These are phyloP conservation scores for Ennomos erosarius DNA, from an alignment of 2,888 invertebrate species.

Conservation along the genomic window DNA sequence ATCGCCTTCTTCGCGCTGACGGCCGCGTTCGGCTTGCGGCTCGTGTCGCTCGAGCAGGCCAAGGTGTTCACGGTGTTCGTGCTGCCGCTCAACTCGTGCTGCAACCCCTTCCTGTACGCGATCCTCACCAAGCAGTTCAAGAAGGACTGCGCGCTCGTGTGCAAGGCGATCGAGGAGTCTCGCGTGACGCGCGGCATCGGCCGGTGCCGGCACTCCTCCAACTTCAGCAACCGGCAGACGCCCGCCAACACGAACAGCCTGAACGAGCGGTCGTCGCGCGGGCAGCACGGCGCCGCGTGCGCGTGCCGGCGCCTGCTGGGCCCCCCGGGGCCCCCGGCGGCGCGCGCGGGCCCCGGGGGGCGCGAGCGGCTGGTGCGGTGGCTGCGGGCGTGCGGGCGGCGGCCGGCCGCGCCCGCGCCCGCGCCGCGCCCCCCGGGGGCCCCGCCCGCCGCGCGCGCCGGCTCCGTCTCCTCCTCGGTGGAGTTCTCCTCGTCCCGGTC, in stretches of 20 bases:
- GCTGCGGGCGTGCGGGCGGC: conserved; percentile 69
- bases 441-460: conserved; percentile 85
- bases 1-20: conserved; percentile 98
- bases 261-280: conserved; percentile 87
- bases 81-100: conserved; percentile 97
- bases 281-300: conserved; percentile 89
- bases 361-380: conserved; percentile 69
- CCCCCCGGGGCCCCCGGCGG: conserved; percentile 87
- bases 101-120: conserved; percentile 99
- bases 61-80: conserved; percentile 98
- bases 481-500: conserved; percentile 95
- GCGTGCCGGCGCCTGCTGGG: conserved; percentile 87
- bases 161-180: conserved; percentile 98
- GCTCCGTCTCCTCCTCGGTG: conserved; percentile 94
- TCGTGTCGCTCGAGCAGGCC: conserved; percentile 97
- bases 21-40: conserved; percentile 95
- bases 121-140: conserved; percentile 99
- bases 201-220: conserved; percentile 93
- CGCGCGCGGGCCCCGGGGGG: conserved; percentile 73
- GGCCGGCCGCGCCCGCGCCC: conserved; percentile 48
- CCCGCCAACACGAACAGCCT: conserved; percentile 94
- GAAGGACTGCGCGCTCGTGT: conserved; percentile 97
- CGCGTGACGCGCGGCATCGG: conserved; percentile 95
- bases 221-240: conserved; percentile 94
- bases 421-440: conserved; percentile 60